These are phyloP conservation scores for Zoroaster sp. DNA, from an alignment of 53 echinoderm and acorn worm genomes.

Conservation along the genomic window DNA sequence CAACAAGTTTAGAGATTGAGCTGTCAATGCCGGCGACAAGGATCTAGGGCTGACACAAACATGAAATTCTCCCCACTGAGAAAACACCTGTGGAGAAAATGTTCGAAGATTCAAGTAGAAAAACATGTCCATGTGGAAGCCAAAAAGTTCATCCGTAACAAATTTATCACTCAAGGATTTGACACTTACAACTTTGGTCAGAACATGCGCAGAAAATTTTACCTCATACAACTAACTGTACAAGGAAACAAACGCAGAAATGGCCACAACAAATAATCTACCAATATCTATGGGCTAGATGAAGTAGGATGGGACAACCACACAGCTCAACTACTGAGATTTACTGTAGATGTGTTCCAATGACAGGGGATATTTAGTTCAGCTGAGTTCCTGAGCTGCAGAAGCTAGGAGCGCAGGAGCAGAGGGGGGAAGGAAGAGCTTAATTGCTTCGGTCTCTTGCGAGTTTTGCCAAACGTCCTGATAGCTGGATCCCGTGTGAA, in stretches of 20 bases:
- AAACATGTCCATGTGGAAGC: background rate
- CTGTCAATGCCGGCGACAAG: background rate
- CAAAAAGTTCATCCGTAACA: background rate
- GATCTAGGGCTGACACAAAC: background rate
- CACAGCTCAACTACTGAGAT: background rate
- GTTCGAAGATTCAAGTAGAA: background rate
- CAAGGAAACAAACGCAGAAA: background rate
- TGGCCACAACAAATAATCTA: background rate
- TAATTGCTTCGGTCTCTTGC: slow-evolving; percentile 49
- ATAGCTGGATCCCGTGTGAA: slow-evolving; percentile 50
- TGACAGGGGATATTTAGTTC: background rate
- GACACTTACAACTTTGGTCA: slow-evolving; percentile 2
- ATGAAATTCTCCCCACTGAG: background rate
- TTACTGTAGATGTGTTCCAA: background rate
- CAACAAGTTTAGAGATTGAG: background rate
- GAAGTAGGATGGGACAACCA: background rate
- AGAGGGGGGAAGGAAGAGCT: slow-evolving; percentile 41
- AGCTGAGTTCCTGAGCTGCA: background rate
- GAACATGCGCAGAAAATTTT: background rate
- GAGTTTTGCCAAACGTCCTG: slow-evolving; percentile 47
- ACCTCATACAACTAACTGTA: no score
- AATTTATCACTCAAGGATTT: background rate
- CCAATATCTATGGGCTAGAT: no score
- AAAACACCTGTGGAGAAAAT: background rate
- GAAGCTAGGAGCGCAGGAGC: background rate